Conservation (phyloP, 1,140 invertebrate species). For the Stegodyphus mimosarum region DNA sequence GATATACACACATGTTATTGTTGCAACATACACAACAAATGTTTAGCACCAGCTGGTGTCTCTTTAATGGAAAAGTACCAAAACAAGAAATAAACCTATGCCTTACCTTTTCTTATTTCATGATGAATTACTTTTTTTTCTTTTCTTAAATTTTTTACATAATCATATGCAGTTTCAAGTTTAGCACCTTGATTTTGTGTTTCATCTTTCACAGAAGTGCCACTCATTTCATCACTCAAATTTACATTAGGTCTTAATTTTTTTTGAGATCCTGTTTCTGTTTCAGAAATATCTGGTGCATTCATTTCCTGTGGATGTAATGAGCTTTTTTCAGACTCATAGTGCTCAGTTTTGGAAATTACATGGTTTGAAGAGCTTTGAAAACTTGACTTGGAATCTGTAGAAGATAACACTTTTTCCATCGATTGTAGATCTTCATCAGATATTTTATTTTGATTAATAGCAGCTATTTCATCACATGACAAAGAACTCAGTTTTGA, state of each 20-base stretch:
- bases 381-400: too few relatives aligned
- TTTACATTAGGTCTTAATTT: not conserved
- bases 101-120: constrained; percentile 3
- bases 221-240: not conserved
- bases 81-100: not conserved
- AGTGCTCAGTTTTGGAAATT: constrained; percentile 17
- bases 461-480: not conserved
- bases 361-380: not conserved
- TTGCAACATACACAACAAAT: not conserved
- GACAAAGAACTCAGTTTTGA: constrained; percentile 16
- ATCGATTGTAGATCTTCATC: not conserved
- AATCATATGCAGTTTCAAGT: constrained; percentile 27
- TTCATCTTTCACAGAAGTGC: not conserved
- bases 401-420: constrained; percentile 3
- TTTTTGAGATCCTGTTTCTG: not conserved
- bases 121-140: not conserved
- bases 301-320: not conserved
- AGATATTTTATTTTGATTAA: not conserved
- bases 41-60: not conserved
- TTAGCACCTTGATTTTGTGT: not conserved
- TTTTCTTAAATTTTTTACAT: constrained; percentile 43
- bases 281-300: not conserved
- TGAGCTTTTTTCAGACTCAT: not conserved
- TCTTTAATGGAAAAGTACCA: not conserved
- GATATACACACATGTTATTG: too few relatives aligned